phyloP scores from a whole-genome alignment of 2,797 vertebrate genomes.

The Phrynocephalus forsythii region DNA sequence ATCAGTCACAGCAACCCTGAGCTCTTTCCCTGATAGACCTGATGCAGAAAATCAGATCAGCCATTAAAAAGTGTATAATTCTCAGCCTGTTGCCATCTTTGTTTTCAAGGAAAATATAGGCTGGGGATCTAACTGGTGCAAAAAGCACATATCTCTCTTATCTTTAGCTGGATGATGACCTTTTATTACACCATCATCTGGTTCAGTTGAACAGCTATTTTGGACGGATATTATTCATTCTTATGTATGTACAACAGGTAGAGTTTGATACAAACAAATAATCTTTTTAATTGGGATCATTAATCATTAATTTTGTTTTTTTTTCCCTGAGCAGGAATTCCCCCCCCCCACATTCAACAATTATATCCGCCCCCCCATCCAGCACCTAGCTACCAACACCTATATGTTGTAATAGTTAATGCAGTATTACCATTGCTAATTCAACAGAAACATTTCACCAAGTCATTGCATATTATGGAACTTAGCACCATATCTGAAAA shows the following conservation, averaged over 20 bases:
- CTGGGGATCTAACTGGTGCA: background rate
- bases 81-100: background rate
- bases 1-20: slow-evolving; percentile 20
- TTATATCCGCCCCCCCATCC: slow-evolving; percentile 14
- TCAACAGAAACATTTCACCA: slow-evolving; percentile 28
- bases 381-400: background rate
- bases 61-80: background rate
- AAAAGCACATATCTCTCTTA: background rate
- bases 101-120: slow-evolving; percentile 14
- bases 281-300: background rate
- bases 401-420: background rate
- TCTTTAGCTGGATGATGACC: slow-evolving; percentile 1
- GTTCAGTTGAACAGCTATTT: slow-evolving; percentile 32
- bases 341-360: background rate
- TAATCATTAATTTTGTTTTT: background rate
- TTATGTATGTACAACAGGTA: background rate
- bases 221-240: slow-evolving; percentile 15
- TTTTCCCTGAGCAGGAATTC: background rate
- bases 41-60: slow-evolving; percentile 33
- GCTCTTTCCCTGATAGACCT: slow-evolving; percentile 24
- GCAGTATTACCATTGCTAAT: slow-evolving; percentile 1
- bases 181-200: slow-evolving; percentile 6
- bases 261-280: slow-evolving; percentile 30
- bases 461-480: slow-evolving; percentile 13
- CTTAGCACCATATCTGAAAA: background rate